Evolutionary conservation across 2,797 vertebrate species (phyloP).

Genomic region (Schizopygopsis malacanthus): DNA sequence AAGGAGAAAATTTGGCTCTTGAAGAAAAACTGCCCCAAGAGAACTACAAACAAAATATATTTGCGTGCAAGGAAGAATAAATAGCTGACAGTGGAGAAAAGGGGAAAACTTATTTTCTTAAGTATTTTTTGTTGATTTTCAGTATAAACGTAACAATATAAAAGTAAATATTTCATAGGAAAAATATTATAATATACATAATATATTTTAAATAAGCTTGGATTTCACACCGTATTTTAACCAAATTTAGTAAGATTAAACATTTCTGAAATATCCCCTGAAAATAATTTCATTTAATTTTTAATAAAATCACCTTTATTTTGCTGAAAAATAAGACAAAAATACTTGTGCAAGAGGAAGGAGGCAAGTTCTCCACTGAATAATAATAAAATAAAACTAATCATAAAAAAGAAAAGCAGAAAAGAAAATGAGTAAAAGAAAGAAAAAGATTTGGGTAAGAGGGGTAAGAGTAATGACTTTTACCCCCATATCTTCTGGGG

Average conservation of each 20-base stretch:
- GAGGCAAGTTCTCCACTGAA: background rate
- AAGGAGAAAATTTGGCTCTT: conserved; percentile 8
- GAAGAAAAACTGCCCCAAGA: conserved; percentile 2
- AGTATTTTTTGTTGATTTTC: background rate
- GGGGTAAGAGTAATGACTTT: conserved; percentile 55
- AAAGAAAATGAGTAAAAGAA: background rate
- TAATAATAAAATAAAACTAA: background rate
- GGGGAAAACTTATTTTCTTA: background rate
- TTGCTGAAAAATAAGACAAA: background rate
- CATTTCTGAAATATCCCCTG: background rate
- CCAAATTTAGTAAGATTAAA: background rate
- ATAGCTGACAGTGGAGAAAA: conserved; percentile 27
- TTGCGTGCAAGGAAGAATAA: conserved; percentile 17
- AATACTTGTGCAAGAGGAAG: background rate
- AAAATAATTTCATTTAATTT: background rate
- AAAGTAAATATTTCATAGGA: background rate
- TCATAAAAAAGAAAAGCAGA: background rate
- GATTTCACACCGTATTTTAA: background rate
- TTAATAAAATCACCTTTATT: background rate
- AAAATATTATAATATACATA: background rate
- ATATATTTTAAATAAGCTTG: background rate
- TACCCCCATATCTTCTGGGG: conserved; percentile 73
- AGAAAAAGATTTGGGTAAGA: background rate
- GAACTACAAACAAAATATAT: conserved; percentile 17
- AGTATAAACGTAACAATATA: background rate